phyloP scores from a whole-genome alignment of 2,797 vertebrate species.

The Epinephelus malabaricus region DNA sequence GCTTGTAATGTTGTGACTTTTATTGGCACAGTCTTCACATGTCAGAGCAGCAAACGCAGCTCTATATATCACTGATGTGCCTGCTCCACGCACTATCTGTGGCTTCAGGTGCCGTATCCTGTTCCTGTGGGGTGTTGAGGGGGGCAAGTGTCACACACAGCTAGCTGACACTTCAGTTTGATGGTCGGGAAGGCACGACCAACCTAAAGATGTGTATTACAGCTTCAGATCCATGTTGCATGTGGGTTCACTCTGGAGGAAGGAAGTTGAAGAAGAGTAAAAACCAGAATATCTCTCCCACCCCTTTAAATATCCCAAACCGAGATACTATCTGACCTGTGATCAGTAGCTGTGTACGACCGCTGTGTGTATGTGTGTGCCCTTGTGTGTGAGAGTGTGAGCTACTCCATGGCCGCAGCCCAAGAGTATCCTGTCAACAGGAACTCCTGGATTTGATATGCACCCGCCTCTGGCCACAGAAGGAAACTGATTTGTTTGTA shows the following conservation, averaged over 20 bases:
- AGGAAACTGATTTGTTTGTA: constrained; percentile 77
- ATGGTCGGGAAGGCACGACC: constrained; percentile 17
- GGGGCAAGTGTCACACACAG: constrained; percentile 45
- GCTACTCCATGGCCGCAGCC: constrained; percentile 67
- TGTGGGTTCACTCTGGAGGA: background rate
- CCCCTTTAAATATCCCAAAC: constrained; percentile 23
- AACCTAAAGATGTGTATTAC: constrained; percentile 19
- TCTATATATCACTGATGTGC: constrained; percentile 75
- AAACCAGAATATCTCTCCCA: constrained; percentile 8
- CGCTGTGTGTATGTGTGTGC: constrained; percentile 38
- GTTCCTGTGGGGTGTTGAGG: constrained; percentile 68
- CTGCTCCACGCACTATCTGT: constrained; percentile 77
- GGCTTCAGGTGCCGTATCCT: constrained; percentile 83
- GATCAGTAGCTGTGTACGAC: constrained; percentile 21
- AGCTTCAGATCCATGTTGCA: constrained; percentile 2
- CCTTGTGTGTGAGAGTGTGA: constrained; percentile 54
- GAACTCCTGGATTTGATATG: constrained; percentile 83
- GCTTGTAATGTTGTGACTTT: constrained; percentile 40
- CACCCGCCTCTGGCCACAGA: constrained; percentile 63
- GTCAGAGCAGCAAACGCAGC: constrained; percentile 52
- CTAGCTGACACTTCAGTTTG: constrained; percentile 64
- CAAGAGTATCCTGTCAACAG: constrained; percentile 86
- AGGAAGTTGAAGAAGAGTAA: background rate
- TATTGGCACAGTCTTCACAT: constrained; percentile 44
- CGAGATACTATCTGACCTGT: constrained; percentile 42